A percentile compares a stretch with the other conserved stretches of the same genome.
Evolutionary conservation across 2,113 vertebrate species (phyloP).

Genomic region (Ovis canadensis): DNA sequence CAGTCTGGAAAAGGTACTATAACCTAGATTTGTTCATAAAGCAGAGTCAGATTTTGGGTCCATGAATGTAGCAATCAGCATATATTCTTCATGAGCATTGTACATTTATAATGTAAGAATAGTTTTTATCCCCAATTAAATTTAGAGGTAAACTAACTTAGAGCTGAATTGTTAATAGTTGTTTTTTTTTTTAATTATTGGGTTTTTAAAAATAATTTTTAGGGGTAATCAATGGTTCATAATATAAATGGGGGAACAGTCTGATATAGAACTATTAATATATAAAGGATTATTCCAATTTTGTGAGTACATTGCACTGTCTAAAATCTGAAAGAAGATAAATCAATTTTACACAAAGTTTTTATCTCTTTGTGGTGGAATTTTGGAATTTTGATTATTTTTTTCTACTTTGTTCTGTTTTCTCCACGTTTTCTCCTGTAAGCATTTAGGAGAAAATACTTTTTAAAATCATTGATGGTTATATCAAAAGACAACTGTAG

Average conservation of each 20-base stretch:
- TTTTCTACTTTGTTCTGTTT: not conserved
- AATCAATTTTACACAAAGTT: not conserved
- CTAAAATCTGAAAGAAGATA: constrained; percentile 23
- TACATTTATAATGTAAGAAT: not conserved
- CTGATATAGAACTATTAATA: not conserved
- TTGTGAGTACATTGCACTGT: not conserved
- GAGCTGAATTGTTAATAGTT: not conserved
- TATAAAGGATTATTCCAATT: not conserved
- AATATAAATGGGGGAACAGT: not conserved
- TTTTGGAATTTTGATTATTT: constrained; percentile 18
- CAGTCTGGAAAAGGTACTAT: not conserved
- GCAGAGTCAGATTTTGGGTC: not conserved
- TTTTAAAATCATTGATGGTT: constrained; percentile 8
- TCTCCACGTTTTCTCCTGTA: not conserved
- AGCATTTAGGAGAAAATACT: not conserved
- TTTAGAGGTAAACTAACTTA: constrained; percentile 18
- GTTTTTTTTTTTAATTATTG: not conserved
- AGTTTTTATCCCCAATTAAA: constrained; percentile 2
- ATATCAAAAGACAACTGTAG: not conserved
- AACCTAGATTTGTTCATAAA: not conserved
- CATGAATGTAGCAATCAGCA: not conserved
- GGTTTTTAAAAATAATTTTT: not conserved
- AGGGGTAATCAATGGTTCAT: not conserved
- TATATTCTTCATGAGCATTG: not conserved
- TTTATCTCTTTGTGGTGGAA: not conserved